Base-by-base conservation (phyloP, 2,113 vertebrate species). In the Scomber scombrus region DNA sequence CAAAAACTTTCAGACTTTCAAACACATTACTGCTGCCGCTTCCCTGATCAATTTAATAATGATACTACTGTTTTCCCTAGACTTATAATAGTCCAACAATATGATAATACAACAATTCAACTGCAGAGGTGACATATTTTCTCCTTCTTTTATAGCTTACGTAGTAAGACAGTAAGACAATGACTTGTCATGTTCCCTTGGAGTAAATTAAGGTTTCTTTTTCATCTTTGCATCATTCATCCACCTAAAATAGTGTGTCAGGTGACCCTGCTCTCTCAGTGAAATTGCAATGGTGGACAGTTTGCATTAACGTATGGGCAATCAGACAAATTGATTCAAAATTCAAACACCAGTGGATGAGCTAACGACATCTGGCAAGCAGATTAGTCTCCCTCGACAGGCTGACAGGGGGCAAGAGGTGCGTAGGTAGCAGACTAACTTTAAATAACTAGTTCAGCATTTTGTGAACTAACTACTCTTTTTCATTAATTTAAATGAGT, bases 301-400 rank as follows among this genome's bases (percentile, higher is more conserved):
- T 72, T 69, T 81, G 64, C 64, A 80, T 90, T 67, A 74, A 86
- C 6, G 52, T 86, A 87, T 61, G 70, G 75, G 40, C 76, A 90
- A 89, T 93, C 83, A 82, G 60, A 45, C 81, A 88, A 89, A 89
- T 84, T 78, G 89, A 85, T 89, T 85, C 52, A 31, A 58, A 67
- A 23, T 60, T 74, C 49, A 80, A 73, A 82, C 85, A 80, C 57
- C 69, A 21, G 50, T 71, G 73, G 84, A 84, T 82, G 68, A 81
- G 72, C 58, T 69, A 54, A 55, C 66, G 12, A 88, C 92, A 95
- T 90, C 93, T 93, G 89, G 86, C 79, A 15, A 49, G 56, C 88
- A 80, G 89, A 92, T 93, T 91, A 88, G 34, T 75, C 45, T 46
- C 56, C 68, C 46, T 75, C 51, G 68, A 21, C 8, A 14, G 13